Base-by-base conservation (phyloP, 2,113 vertebrate genomes). In the Tetrax tetrax region DNA sequence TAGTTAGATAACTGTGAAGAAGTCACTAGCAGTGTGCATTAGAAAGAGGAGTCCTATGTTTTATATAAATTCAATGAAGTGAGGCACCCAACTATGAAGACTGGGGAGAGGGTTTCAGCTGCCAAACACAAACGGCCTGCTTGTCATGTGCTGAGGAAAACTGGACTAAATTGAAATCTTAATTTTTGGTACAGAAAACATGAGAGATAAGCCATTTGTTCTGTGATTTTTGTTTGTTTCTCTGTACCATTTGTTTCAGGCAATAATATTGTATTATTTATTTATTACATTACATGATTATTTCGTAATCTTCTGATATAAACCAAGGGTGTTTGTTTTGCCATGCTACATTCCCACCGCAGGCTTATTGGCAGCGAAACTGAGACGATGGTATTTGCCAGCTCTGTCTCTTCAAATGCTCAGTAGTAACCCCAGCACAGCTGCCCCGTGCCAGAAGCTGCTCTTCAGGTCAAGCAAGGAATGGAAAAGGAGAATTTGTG, bases 391-490 rank as follows among this genome's bases (percentile, higher is more conserved):
- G 43, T n/a, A 14, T 93, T 92, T 83, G 59, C 75, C 66, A 83
- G 56, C 59, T 74, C 51, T 48, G 10, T 31, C 60, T 79, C 38
- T 74, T 60, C 68, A 86, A 66, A 35, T 10, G 9, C 76, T 93
- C 68, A 33, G 45, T 4, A 76, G 66, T 86, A 89, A 92, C 41
- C 59, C 77, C 92, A 79, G 86, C 47, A 66, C 22, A 93, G 54
- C 7, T 2, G 0, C 5, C 8, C 11, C 1, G 0, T 50, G 20
- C 22, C 68, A 95, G 59, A 57, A 83, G 18, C 53, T 79, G 33
- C 29, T 79, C 27, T 45, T 65, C 19, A n/a, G 37, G 33, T 45
- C 41, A 50, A 54, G 29, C 16, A 56, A 57, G 27, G 38, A 10
- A 8, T 71, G 48, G 41, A 41, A 80, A 68, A 85, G 22, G 28